phyloP scores from a whole-genome alignment of 1,140 invertebrate genomes.

The Delia radicum region DNA sequence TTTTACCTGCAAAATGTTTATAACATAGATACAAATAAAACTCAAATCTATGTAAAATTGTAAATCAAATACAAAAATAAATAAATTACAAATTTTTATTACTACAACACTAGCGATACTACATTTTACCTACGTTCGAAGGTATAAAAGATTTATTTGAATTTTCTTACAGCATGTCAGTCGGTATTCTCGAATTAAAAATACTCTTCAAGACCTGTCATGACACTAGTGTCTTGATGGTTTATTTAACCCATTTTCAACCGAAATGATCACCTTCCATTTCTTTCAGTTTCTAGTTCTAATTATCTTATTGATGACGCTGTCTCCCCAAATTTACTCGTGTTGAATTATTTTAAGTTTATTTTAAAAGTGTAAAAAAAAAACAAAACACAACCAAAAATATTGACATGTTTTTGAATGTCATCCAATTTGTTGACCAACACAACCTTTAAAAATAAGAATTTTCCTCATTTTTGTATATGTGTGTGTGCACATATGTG shows the following conservation, averaged over 20 bases:
- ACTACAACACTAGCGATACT: too few relatives aligned
- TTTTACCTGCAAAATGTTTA: not conserved
- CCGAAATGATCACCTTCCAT: too few relatives aligned
- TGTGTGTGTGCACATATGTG: not conserved
- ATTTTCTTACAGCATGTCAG: too few relatives aligned
- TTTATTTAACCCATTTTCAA: too few relatives aligned
- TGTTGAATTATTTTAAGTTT: not conserved
- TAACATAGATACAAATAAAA: not conserved
- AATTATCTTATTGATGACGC: not conserved
- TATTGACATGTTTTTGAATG: not conserved
- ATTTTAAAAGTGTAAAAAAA: not conserved
- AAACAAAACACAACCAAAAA: not conserved
- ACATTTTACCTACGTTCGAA: too few relatives aligned
- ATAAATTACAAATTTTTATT: too few relatives aligned
- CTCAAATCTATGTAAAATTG: not conserved
- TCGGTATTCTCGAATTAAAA: too few relatives aligned
- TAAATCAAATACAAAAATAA: too few relatives aligned
- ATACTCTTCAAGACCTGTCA: too few relatives aligned
- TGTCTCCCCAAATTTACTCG: not conserved
- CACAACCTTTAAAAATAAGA: not conserved
- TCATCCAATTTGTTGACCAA: not conserved
- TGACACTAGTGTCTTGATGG: too few relatives aligned
- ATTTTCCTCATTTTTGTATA: not conserved
- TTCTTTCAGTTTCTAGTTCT: too few relatives aligned
- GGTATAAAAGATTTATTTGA: too few relatives aligned